Evolutionary conservation across 2,797 vertebrate species (phyloP).

Genomic region (Spheniscus humboldti): DNA sequence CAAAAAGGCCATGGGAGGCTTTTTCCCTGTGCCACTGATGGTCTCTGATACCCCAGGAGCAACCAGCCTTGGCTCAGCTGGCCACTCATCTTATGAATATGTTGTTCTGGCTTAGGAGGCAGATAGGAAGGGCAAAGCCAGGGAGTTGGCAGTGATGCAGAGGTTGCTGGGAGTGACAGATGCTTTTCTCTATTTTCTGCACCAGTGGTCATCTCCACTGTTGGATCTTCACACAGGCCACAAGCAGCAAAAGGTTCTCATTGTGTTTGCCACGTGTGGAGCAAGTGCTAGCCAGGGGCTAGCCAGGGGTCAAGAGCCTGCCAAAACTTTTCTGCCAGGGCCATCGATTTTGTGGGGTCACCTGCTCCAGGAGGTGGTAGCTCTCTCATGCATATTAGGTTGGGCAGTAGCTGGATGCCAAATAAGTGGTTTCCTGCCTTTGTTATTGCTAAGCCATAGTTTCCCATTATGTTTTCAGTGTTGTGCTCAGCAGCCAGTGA

Average conservation of each 20-base stretch:
- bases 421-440: neutral
- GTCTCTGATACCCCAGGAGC: neutral
- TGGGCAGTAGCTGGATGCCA: neutral
- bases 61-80: neutral
- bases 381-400: rapidly evolving
- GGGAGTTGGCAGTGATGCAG: neutral
- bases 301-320: neutral
- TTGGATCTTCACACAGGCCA: neutral
- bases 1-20: neutral
- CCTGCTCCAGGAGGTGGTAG: neutral
- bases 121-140: neutral
- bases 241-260: neutral
- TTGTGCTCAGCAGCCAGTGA: neutral
- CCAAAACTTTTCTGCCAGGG: neutral
- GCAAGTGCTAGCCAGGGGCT: neutral
- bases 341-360: neutral
- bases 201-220: neutral
- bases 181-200: neutral
- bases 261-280: rapidly evolving
- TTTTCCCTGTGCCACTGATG: neutral
- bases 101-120: neutral
- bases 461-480: neutral
- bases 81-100: neutral
- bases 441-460: neutral
- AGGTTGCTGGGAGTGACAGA: neutral